Evolutionary conservation across 2,888 invertebrate species (phyloP).

Genomic region (Nomada ferruginata): DNA sequence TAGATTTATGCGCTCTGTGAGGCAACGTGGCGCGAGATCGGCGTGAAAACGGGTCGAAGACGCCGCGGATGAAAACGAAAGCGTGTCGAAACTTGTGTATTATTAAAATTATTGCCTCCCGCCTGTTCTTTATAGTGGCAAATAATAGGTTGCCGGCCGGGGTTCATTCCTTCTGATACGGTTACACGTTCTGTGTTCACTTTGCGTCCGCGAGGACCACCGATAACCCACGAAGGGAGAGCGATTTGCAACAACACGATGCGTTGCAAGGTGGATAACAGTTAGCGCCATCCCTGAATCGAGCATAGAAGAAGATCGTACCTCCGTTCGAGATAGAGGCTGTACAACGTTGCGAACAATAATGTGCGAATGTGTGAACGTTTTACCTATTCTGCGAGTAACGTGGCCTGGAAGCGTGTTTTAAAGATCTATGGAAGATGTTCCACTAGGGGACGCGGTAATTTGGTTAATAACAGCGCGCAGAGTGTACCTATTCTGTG

Average conservation of each 20-base stretch:
- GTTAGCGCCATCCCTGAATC: too few relatives aligned
- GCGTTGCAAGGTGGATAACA: slow-evolving; percentile 21
- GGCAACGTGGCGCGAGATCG: slow-evolving; percentile 42
- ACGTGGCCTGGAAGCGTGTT: not conserved
- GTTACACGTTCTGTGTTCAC: not conserved
- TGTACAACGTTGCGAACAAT: not conserved
- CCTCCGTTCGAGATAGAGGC: not conserved
- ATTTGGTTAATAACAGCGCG: slow-evolving; percentile 17
- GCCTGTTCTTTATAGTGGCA: slow-evolving; percentile 8
- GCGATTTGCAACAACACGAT: slow-evolving; percentile 22
- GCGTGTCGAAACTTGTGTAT: slow-evolving; percentile 33
- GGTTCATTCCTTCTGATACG: not conserved
- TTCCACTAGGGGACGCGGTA: not conserved
- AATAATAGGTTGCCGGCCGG: slow-evolving; percentile 24
- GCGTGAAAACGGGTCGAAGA: slow-evolving; percentile 39
- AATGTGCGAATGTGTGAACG: not conserved
- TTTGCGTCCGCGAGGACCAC: not conserved
- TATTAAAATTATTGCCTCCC: slow-evolving; percentile 45
- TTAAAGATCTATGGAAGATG: not conserved
- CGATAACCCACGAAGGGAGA: not conserved
- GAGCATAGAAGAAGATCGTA: too few relatives aligned
- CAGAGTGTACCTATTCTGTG: not conserved
- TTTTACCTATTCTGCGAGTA: not conserved
- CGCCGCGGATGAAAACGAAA: slow-evolving; percentile 19
- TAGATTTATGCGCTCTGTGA: slow-evolving; percentile 59